Base-by-base conservation (phyloP, 2,797 vertebrate species). In the Lagocephalus sceleratus region DNA sequence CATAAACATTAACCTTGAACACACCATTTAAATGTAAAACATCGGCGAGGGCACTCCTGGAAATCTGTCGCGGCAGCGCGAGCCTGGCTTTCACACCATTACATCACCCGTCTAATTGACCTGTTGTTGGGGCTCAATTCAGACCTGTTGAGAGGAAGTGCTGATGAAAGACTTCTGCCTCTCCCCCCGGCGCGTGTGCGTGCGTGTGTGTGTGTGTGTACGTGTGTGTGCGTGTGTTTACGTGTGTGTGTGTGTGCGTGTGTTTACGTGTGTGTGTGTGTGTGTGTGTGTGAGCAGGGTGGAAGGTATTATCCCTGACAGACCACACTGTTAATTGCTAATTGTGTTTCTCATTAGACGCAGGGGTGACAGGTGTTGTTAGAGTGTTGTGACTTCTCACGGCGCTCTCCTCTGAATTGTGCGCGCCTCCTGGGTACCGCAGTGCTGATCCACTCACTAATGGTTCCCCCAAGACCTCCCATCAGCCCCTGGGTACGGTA, bases 311-410 rank as follows among this genome's bases (percentile, higher is more conserved):
- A 90, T 85, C 79, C 86, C 88, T 90, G 91, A 91, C 90, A 91
- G 88, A 91, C 90, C 89, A 86, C 85, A 82, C 79, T 82, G 88
- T 87, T 92, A 92, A 92, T 92, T 92, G 90, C 90, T 91, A 92
- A 91, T 91, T 91, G 90, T 91, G 90, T 91, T 89, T 90, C 90
- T 92, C 91, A 92, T 92, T 92, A 92, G 85, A 86, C 72, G 76
- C 73, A 54, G 87, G 86, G 90, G 91, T 92, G 91, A 92, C 91
- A 92, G 91, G 91, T 92, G 91, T 90, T 91, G 91, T 90, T 88
- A 90, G 90, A 87, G 85, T 90, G 88, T 89, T 90, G 87, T 87
- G 86, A 90, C 85, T 87, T 89, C 76, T 83, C 83, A 71, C 66
- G 22, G 71, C 70, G 19, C 76, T 86, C 90, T 90, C 91, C 75